Evolutionary conservation across 1,140 invertebrate species (phyloP), one percentile per base, ranked within the genome.

Genomic region (Rhagoletis pomonella): DNA sequence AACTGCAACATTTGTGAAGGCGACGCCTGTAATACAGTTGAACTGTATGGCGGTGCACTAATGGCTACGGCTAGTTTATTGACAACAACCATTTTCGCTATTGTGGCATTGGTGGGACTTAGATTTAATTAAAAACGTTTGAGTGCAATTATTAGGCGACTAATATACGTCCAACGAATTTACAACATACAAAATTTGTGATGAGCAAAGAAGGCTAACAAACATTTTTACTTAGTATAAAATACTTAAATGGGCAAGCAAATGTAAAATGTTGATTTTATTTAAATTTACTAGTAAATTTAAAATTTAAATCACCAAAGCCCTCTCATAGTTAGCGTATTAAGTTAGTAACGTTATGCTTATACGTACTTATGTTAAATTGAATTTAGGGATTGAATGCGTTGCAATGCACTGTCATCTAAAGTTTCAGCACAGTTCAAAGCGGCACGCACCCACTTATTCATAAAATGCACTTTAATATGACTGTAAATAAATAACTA

Each of bases 21-120:
- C 6, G 91, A 91, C 73, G 89, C 89, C 9, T 92, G 91, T 90
- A 92, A 92, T 77, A 92, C 88, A 3, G 73, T 4, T 14, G 84
- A 90, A 14, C 87, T 92, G 6, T 89, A 86, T 0, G 89, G 89
- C 10, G 88, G 89, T 29, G 89, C 90, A 88, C 87, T 6, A 67
- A 85, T 1, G 81, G 90, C 10, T 86, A 88, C 19, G 88, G 88
- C 55, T 6, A 91, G 91, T 50, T 44, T 92, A 4, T 81, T 87
- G 6, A 64, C 91, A 6, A 89, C 91, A 9, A 44, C 91, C 19
- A 7, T 90, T 5, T n/a, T 91, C 29, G 88, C 90, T 55, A 84
- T 90, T 87, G 14, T 88, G 4, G 87, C 87, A 7, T 47, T 88
- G 19, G 67, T 87, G 59, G 81, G 50, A 62, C n/a, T 19, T 73